Evolutionary conservation across 2,113 vertebrate genomes (phyloP).

Genomic region (Azemiops feae): DNA sequence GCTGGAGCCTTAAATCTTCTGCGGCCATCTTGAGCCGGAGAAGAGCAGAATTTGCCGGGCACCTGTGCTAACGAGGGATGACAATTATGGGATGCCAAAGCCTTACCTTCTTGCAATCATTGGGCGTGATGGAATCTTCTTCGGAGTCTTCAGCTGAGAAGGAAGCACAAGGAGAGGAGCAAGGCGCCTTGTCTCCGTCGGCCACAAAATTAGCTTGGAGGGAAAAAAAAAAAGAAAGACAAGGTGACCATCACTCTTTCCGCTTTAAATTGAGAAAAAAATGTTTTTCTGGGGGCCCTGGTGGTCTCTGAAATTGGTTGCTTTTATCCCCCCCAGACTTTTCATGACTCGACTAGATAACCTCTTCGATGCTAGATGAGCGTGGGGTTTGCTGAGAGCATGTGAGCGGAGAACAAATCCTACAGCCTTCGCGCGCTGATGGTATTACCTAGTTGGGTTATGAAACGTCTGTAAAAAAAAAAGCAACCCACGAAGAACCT

Average conservation of each 20-base stretch:
- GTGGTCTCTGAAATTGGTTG: too few relatives aligned
- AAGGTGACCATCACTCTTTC: background rate
- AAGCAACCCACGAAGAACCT: background rate
- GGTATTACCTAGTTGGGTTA: background rate
- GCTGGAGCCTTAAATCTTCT: too few relatives aligned
- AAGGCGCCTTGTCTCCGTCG: slow-evolving; percentile 74
- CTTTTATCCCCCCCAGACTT: too few relatives aligned
- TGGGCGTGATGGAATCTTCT: slow-evolving; percentile 79
- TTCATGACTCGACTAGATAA: too few relatives aligned
- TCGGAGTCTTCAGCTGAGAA: slow-evolving; percentile 84
- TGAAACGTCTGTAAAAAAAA: background rate
- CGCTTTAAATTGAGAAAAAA: background rate
- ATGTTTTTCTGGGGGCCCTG: background rate
- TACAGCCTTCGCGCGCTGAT: background rate
- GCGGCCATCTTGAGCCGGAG: too few relatives aligned
- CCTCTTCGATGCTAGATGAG: too few relatives aligned
- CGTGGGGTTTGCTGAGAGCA: too few relatives aligned
- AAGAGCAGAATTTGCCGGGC: background rate
- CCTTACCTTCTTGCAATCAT: slow-evolving; percentile 88
- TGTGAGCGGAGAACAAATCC: background rate
- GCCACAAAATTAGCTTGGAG: slow-evolving; percentile 65
- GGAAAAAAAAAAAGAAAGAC: background rate
- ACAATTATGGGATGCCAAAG: rapidly evolving
- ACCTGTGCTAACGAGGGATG: too few relatives aligned
- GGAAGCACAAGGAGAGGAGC: slow-evolving; percentile 71